These are phyloP conservation scores for Ceratosolen fusciceps DNA, from an alignment of 1,140 invertebrate species.

Conservation along the genomic window DNA sequence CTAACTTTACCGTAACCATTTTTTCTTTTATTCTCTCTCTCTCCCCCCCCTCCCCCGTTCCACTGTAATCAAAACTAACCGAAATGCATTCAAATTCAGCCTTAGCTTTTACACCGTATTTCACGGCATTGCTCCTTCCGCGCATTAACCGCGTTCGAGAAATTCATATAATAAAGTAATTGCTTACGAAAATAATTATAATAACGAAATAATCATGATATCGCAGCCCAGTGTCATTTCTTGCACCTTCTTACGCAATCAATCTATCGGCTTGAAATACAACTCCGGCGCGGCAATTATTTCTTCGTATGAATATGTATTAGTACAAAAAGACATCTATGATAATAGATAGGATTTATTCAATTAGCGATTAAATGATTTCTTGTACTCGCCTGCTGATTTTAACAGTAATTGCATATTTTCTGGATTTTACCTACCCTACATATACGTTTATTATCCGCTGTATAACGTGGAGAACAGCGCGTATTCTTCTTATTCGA, in stretches of 20 bases:
- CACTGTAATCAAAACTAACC: constrained; percentile 26
- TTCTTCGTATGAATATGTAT: too few relatives aligned
- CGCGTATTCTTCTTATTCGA: background rate
- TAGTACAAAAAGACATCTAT: too few relatives aligned
- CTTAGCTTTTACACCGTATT: constrained; percentile 23
- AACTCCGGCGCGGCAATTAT: too few relatives aligned
- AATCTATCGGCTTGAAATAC: too few relatives aligned
- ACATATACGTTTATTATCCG: background rate
- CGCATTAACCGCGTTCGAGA: background rate
- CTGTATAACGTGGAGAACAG: too few relatives aligned
- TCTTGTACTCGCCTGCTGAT: too few relatives aligned
- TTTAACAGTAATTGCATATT: too few relatives aligned
- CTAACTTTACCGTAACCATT: constrained; percentile 33
- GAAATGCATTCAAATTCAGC: constrained; percentile 21
- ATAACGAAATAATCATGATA: background rate
- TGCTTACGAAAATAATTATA: background rate
- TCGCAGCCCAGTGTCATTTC: background rate
- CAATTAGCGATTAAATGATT: too few relatives aligned
- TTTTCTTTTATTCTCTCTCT: constrained; percentile 27
- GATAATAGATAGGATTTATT: too few relatives aligned
- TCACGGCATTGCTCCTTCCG: background rate
- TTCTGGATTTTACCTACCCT: background rate
- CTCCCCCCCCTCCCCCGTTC: too few relatives aligned
- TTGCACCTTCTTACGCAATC: background rate
- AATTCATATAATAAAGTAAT: constrained; percentile 5